Conservation (phyloP, 2,797 vertebrate species). For the Lepus oiostolus region DNA sequence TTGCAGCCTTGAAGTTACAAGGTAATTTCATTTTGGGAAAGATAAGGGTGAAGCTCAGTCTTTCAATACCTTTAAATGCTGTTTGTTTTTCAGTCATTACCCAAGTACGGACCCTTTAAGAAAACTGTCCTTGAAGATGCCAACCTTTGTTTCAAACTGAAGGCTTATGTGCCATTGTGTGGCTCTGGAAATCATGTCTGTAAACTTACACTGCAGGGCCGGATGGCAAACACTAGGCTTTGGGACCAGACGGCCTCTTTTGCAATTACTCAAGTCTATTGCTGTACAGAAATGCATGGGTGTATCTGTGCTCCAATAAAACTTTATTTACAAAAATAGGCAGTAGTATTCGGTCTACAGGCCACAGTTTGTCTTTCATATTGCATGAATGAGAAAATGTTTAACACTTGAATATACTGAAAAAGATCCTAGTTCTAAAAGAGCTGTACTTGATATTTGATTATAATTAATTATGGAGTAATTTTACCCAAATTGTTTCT, state of each 20-base stretch:
- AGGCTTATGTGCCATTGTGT: neutral
- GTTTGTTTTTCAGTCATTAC: slow-evolving; percentile 10
- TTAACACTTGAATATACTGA: neutral
- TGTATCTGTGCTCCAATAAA: neutral
- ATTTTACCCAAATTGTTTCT: slow-evolving; percentile 35
- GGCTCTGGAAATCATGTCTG: neutral
- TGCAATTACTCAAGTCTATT: neutral
- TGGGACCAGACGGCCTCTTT: neutral
- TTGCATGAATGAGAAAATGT: slow-evolving; percentile 55
- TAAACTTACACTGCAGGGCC: neutral
- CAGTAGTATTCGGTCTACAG: neutral
- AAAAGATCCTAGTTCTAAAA: slow-evolving; percentile 7
- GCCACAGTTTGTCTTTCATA: neutral
- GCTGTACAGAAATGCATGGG: neutral
- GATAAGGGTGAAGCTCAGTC: slow-evolving; percentile 1
- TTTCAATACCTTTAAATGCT: slow-evolving; percentile 2
- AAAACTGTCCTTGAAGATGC: slow-evolving; percentile 30
- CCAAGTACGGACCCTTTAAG: neutral
- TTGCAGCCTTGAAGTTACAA: slow-evolving; percentile 22
- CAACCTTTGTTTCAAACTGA: slow-evolving; percentile 52
- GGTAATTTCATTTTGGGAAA: slow-evolving; percentile 45
- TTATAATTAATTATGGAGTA: slow-evolving; percentile 30
- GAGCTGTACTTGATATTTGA: neutral
- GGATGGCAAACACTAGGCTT: neutral
- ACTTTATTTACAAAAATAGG: slow-evolving; percentile 35